Percentiles rank a stretch among this genome's conserved stretches.
Conservation (phyloP, 2,888 invertebrate genomes). For the Formica aserva region DNA sequence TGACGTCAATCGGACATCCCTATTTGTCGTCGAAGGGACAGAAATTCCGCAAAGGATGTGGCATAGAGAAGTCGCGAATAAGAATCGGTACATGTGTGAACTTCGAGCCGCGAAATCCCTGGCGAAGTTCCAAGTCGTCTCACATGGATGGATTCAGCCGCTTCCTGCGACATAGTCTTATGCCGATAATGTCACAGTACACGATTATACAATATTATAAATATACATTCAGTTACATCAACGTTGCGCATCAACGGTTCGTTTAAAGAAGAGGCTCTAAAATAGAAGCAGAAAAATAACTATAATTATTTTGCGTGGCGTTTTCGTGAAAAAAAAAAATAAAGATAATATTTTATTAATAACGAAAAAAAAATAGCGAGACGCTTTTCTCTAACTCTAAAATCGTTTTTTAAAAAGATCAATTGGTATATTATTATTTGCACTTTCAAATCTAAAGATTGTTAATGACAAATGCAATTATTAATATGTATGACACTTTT, state of each 20-base stretch:
- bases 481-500: slow-evolving; percentile 23
- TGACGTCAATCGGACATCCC: slow-evolving; percentile 31
- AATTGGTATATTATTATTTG: background rate
- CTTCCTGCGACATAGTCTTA: slow-evolving; percentile 17
- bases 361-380: background rate
- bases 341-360: slow-evolving; percentile 8
- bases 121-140: slow-evolving; percentile 58
- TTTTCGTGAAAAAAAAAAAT: background rate
- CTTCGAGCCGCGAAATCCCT: slow-evolving; percentile 58
- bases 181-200: background rate
- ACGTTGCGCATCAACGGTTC: slow-evolving; percentile 15
- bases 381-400: background rate
- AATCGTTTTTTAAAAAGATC: background rate
- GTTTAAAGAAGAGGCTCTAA: background rate
- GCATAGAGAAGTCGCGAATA: slow-evolving; percentile 10
- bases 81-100: slow-evolving; percentile 40
- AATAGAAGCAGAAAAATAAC: background rate
- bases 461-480: slow-evolving; percentile 19
- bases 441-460: slow-evolving; percentile 19
- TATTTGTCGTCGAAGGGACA: background rate
- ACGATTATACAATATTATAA: slow-evolving; percentile 16
- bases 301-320: background rate
- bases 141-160: slow-evolving; percentile 41
- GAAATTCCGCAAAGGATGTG: slow-evolving; percentile 30
- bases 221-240: slow-evolving; percentile 24